Conservation (phyloP, 2,113 vertebrate species). For the Procavia capensis region DNA sequence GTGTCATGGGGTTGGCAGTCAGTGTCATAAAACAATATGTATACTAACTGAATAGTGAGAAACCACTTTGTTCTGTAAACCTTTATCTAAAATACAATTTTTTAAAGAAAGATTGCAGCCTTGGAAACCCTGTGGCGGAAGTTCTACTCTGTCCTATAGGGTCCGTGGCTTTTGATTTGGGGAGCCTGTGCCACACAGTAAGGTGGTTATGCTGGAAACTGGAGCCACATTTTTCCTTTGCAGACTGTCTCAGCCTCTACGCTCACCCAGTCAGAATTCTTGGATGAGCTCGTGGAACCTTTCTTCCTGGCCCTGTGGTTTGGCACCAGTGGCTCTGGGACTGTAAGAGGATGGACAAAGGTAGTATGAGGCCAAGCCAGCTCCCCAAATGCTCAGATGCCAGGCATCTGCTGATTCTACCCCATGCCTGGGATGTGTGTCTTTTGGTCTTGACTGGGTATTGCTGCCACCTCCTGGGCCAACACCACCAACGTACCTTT, state of each 20-base stretch:
- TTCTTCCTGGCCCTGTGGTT: constrained; percentile 75
- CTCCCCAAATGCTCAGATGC: not conserved
- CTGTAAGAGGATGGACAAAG: constrained; percentile 81
- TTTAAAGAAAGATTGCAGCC: too few relatives aligned
- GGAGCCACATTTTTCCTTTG: constrained; percentile 65
- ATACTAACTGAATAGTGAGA: too few relatives aligned
- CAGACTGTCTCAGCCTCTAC: constrained; percentile 72
- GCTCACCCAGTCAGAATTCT: constrained; percentile 71
- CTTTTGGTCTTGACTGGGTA: constrained; percentile 31
- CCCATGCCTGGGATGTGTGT: not conserved
- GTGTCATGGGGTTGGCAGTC: too few relatives aligned
- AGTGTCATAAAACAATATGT: too few relatives aligned
- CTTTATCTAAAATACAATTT: too few relatives aligned
- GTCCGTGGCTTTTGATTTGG: not conserved
- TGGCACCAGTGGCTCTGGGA: constrained; percentile 77
- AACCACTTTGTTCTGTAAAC: too few relatives aligned
- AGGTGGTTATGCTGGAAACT: constrained; percentile 30
- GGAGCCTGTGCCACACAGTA: not conserved
- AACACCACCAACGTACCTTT: constrained; percentile 20
- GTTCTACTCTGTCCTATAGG: too few relatives aligned
- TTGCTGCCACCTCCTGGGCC: constrained; percentile 56
- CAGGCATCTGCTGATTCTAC: constrained; percentile 33
- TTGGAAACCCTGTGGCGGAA: too few relatives aligned
- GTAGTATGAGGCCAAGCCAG: constrained; percentile 70
- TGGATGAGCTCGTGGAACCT: constrained; percentile 76